These are phyloP conservation scores for Scomber colias DNA, from an alignment of 2,113 vertebrate species.

Conservation along the genomic window DNA sequence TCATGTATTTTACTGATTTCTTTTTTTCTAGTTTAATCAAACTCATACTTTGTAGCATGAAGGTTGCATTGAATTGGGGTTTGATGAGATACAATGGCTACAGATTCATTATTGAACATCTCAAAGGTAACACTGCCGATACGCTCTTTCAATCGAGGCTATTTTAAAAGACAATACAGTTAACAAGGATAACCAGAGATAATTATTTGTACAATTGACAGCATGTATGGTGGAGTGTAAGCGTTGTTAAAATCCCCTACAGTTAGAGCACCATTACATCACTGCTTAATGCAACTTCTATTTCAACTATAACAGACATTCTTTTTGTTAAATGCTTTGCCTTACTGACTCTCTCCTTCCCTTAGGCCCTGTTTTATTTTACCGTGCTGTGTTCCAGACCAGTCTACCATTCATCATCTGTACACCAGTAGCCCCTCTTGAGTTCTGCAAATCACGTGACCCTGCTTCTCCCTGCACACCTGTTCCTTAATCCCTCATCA, in stretches of 20 bases:
- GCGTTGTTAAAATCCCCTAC: conserved; percentile 11
- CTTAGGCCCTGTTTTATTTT: too few species aligned
- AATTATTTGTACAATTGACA: conserved; percentile 47
- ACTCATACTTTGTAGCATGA: conserved; percentile 24
- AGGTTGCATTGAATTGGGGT: conserved; percentile 6
- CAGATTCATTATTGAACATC: conserved; percentile 44
- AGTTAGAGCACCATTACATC: conserved; percentile 5
- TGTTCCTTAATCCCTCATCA: neutral
- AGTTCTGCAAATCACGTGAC: neutral
- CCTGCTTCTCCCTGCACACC: neutral
- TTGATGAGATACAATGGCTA: conserved; percentile 42
- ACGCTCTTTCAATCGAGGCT: conserved; percentile 37
- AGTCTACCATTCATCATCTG: too few species aligned
- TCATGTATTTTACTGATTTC: conserved; percentile 20
- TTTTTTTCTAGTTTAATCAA: conserved; percentile 34
- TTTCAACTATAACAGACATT: neutral
- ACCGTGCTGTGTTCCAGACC: too few species aligned
- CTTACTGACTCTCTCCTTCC: neutral
- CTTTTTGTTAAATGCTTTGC: neutral
- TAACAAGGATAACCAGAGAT: conserved; percentile 51
- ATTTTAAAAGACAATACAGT: conserved; percentile 44
- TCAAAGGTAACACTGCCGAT: conserved; percentile 49
- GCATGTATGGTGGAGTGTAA: neutral
- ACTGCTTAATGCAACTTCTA: conserved; percentile 9
- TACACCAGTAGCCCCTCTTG: too few species aligned